These are phyloP conservation scores for Cryptoprocta ferox DNA, from an alignment of 2,797 vertebrate species.

Conservation along the genomic window DNA sequence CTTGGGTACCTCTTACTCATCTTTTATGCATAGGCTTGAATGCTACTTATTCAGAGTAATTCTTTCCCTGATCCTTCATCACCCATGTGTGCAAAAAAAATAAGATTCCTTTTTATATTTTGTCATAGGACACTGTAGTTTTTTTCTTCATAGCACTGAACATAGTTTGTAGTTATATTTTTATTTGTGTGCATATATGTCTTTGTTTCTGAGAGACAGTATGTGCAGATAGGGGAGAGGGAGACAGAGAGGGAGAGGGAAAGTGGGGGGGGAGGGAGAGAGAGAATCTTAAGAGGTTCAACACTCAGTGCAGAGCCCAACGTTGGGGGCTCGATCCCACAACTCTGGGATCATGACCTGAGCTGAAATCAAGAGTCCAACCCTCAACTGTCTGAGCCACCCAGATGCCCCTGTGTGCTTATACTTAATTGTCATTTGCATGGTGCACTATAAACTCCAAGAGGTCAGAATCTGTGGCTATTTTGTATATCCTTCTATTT, in stretches of 20 bases:
- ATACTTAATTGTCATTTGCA: neutral
- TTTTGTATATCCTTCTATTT: neutral
- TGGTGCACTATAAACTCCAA: neutral
- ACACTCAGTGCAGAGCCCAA: too few relatives aligned
- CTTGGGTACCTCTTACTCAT: neutral
- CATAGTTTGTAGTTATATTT: neutral
- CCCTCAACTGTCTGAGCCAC: too few relatives aligned
- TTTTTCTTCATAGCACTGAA: neutral
- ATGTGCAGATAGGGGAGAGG: too few relatives aligned
- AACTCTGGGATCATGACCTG: too few relatives aligned
- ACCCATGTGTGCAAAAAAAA: neutral
- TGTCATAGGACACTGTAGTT: neutral
- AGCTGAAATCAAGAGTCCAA: too few relatives aligned
- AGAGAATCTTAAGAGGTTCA: too few relatives aligned
- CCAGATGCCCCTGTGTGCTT: neutral
- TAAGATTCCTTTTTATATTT: neutral
- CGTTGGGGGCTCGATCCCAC: too few relatives aligned
- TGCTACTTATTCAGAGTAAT: neutral
- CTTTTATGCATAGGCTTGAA: neutral
- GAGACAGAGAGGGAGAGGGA: too few relatives aligned
- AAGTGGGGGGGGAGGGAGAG: too few relatives aligned
- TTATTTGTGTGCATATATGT: constrained; percentile 5
- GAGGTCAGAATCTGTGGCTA: neutral
- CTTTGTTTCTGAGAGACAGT: too few relatives aligned
- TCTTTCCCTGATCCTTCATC: neutral